Conservation (phyloP, 2,113 vertebrate species). For the Brienomyrus brachyistius region DNA sequence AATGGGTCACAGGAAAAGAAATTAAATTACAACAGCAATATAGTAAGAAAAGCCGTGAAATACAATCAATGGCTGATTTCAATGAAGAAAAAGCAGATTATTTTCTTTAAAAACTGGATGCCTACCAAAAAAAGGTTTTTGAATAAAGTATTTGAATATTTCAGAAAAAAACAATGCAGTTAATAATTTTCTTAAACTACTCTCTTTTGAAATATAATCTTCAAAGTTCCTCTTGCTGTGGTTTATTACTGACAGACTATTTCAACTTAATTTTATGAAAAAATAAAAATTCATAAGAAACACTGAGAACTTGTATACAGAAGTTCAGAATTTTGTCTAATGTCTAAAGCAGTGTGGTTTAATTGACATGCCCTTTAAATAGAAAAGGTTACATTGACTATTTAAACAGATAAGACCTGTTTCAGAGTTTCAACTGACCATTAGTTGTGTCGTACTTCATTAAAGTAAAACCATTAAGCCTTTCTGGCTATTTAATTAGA, state of each 20-base stretch:
- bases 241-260: neutral
- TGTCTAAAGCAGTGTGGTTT: neutral
- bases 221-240: neutral
- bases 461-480: conserved; percentile 24
- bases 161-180: neutral
- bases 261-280: neutral
- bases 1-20: neutral
- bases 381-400: conserved; percentile 21
- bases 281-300: neutral
- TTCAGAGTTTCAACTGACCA: conserved; percentile 15
- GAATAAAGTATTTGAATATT: neutral
- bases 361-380: conserved; percentile 23
- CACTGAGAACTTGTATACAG: neutral
- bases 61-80: neutral
- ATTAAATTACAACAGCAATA: neutral
- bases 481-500: conserved; percentile 23
- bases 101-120: neutral
- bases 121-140: neutral
- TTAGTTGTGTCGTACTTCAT: conserved; percentile 23
- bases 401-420: conserved; percentile 22
- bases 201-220: neutral
- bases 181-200: neutral
- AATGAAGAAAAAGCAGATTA: neutral
- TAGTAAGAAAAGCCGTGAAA: neutral
- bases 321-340: neutral